phyloP scores from a whole-genome alignment of 1,140 invertebrate genomes.

The Drosophila jambulina region DNA sequence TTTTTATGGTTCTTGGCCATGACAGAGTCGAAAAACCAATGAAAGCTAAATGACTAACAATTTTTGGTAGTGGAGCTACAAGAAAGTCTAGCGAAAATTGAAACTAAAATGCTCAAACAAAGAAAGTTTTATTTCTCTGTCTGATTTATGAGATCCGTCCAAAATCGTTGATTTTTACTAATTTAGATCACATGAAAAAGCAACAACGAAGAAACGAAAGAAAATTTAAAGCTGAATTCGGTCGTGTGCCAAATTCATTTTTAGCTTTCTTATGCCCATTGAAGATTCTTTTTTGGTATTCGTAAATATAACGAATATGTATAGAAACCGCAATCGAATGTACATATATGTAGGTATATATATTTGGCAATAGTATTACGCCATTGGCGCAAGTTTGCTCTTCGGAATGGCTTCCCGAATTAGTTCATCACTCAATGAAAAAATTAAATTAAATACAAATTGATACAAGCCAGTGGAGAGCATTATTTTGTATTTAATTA shows the following conservation, averaged over 20 bases:
- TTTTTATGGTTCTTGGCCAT: slow-evolving; percentile 54
- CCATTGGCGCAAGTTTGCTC: slow-evolving; percentile 29
- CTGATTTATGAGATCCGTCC: slow-evolving; percentile 31
- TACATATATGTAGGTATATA: slow-evolving; percentile 1
- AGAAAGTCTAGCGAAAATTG: slow-evolving; percentile 13
- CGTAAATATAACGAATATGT: slow-evolving; percentile 24
- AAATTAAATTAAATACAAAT: slow-evolving; percentile 47
- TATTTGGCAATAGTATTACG: slow-evolving; percentile 44
- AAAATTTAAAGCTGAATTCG: slow-evolving; percentile 32
- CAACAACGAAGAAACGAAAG: slow-evolving; percentile 8
- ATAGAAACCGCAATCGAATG: slow-evolving; percentile 32
- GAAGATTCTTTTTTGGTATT: slow-evolving; percentile 23
- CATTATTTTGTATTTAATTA: slow-evolving; percentile 29
- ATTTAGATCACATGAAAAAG: slow-evolving; percentile 28
- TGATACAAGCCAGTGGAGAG: slow-evolving; percentile 14
- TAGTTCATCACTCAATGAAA: slow-evolving; percentile 47
- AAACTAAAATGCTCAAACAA: slow-evolving; percentile 14
- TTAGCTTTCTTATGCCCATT: slow-evolving; percentile 50
- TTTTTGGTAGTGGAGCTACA: not conserved
- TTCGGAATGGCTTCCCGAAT: slow-evolving; percentile 45
- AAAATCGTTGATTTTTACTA: slow-evolving; percentile 16
- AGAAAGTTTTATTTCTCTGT: slow-evolving; percentile 30
- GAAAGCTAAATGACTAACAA: slow-evolving; percentile 32
- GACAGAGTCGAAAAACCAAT: slow-evolving; percentile 36
- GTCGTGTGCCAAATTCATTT: slow-evolving; percentile 67